Conservation (phyloP, 2,113 vertebrate genomes). For the Anhinga anhinga region DNA sequence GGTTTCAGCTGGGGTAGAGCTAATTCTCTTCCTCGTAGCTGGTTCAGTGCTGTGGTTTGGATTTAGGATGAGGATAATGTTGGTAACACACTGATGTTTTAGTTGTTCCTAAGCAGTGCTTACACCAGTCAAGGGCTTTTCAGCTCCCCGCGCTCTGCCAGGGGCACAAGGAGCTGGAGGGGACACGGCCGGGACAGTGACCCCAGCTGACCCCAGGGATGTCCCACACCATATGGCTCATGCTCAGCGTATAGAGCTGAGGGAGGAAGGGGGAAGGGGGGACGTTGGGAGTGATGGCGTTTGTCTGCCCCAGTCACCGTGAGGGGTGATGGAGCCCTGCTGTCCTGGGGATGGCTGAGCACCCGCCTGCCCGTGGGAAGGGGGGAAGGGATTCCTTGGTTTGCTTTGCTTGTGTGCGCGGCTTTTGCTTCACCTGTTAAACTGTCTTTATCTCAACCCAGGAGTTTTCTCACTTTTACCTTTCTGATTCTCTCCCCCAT, state of each 20-base stretch:
- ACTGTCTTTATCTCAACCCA: neutral
- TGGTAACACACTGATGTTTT: neutral
- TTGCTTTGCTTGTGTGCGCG: neutral
- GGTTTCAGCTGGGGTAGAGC: neutral
- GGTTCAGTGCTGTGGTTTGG: neutral
- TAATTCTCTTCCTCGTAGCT: neutral
- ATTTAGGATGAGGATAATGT: neutral
- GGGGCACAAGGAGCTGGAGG: neutral
- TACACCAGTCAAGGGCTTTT: neutral
- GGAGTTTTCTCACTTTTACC: neutral
- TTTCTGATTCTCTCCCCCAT: neutral
- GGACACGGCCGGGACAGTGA: too few species aligned
- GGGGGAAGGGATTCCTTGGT: too few species aligned
- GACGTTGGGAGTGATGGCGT: too few species aligned
- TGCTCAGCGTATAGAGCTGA: too few species aligned
- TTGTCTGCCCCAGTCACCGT: too few species aligned
- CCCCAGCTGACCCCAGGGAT: too few species aligned
- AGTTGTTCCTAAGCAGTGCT: neutral
- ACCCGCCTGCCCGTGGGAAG: neutral
- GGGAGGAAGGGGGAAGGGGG: too few species aligned
- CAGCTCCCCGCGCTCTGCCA: too few species aligned
- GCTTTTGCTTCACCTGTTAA: neutral
- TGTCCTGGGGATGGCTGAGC: too few species aligned
- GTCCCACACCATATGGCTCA: too few species aligned
- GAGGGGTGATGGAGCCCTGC: too few species aligned